Base-by-base conservation (phyloP, 2,113 vertebrate species). In the Odontesthes bonariensis region DNA sequence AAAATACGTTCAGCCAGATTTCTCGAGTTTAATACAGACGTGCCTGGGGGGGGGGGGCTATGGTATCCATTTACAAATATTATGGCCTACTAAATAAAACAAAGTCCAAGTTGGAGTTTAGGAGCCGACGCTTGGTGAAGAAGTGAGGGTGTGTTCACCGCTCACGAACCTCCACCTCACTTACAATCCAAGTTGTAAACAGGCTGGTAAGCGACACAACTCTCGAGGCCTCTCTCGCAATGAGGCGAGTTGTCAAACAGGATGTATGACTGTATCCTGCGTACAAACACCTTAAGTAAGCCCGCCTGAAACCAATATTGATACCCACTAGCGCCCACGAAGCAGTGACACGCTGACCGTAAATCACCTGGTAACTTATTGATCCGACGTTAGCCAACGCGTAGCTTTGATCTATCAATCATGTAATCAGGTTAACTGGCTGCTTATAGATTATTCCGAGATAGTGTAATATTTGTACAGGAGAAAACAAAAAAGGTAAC, bases 231-330 rank as follows among this genome's bases (percentile, higher is more conserved):
- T 38, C 10, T 8, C 22, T 42, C 7, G 47, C 23, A 9, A 14
- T 19, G 66, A 42, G 14, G 11, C 42, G 46, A 78, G 79, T 82
- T 51, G 85, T 73, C 73, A 81, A 69, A 86, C 77, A 69, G 82
- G 79, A 86, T 82, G 75, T 74, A 6, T 62, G 68, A 61, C 42
- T 75, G 23, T 14, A 65, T 76, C 42, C 70, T 46, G 49, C 19
- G n/a, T 19, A 53, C 16, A 35, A 20, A 56, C 23, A 57, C 32
- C 7, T 38, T 4, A 17, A 61, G 20, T 1, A 11, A 63, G 13
- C 13, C 23, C 51, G 71, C 47, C 17, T 31, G 8, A 55, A 67
- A 73, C 72, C 27, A 68, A 65, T 35, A 53, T 17, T 32, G 55
- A 44, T 2, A 9, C 5, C 2, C 16, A 23, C 8, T 19, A 10